phyloP scores from a whole-genome alignment of 2,888 invertebrate genomes.

The Neoascia interrupta region DNA sequence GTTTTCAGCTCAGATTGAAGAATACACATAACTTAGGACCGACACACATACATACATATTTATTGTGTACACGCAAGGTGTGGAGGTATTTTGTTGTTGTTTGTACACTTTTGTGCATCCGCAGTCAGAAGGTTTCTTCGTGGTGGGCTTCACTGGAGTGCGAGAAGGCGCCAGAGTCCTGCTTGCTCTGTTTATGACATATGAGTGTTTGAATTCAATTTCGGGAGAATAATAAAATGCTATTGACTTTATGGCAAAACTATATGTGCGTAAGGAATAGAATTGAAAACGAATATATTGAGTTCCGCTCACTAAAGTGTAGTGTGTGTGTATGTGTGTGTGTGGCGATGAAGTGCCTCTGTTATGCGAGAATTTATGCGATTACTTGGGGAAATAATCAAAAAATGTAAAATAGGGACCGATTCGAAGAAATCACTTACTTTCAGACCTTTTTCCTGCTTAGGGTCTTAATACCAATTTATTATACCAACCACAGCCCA shows the following conservation, averaged over 20 bases:
- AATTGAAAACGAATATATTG: constrained; percentile 39
- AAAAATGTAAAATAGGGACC: constrained; percentile 56
- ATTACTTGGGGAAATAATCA: constrained; percentile 46
- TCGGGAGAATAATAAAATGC: constrained; percentile 57
- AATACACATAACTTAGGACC: constrained; percentile 22
- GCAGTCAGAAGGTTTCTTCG: constrained; percentile 22
- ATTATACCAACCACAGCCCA: no score
- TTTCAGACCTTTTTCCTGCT: no score
- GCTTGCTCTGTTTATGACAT: constrained; percentile 58
- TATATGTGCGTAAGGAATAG: constrained; percentile 50
- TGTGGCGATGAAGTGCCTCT: constrained; percentile 39
- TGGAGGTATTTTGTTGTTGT: constrained; percentile 55
- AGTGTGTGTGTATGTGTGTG: not conserved
- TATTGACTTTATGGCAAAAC: constrained; percentile 61
- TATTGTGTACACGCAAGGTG: constrained; percentile 45
- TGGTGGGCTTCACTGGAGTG: not conserved
- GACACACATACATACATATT: not conserved
- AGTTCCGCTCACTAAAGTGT: not conserved
- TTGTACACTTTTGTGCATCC: constrained; percentile 43
- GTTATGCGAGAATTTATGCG: constrained; percentile 30
- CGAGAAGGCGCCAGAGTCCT: not conserved
- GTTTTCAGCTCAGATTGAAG: no score
- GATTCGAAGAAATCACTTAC: constrained; percentile 22
- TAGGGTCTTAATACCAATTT: no score
- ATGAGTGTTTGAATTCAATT: constrained; percentile 68